A percentile compares a stretch with the other conserved stretches of the same genome.
phyloP scores from a whole-genome alignment of 2,888 invertebrate species.

The Aphodius granarius region DNA sequence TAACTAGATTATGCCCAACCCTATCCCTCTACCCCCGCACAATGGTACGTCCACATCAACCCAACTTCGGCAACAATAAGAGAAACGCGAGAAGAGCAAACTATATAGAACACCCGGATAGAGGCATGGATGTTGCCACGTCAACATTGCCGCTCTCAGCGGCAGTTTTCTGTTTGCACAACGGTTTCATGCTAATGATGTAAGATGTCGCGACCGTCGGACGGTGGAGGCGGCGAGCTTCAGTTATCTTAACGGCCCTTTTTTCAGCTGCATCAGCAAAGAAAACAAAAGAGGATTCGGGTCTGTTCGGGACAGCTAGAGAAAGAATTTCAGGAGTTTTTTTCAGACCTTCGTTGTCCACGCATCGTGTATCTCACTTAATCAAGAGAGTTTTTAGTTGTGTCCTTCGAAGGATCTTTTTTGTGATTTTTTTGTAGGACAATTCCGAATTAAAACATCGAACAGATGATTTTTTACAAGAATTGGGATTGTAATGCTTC shows the following conservation, averaged over 20 bases:
- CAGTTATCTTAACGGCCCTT: neutral
- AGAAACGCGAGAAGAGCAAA: neutral
- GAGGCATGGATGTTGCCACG: neutral
- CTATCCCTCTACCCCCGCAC: neutral
- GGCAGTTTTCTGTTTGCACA: neutral
- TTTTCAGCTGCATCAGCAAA: neutral
- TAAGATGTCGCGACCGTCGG: neutral
- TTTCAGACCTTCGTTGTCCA: neutral
- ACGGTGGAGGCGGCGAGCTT: too few relatives aligned
- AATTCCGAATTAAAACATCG: too few relatives aligned
- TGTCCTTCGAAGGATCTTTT: too few relatives aligned
- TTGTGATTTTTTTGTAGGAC: too few relatives aligned
- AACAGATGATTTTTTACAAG: too few relatives aligned
- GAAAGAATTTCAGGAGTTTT: neutral
- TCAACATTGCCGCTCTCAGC: neutral
- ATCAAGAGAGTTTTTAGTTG: neutral
- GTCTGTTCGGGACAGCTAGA: neutral
- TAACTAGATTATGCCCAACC: constrained; percentile 12
- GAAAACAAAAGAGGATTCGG: neutral
- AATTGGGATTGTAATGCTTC: too few relatives aligned
- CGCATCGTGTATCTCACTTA: neutral
- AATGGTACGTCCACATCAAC: constrained; percentile 10
- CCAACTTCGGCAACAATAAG: neutral
- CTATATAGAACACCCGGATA: neutral
- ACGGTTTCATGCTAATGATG: neutral